A percentile compares a stretch with the other conserved stretches of the same genome.
Conservation (phyloP, 2,888 invertebrate species). For the Pherbina coryleti region DNA sequence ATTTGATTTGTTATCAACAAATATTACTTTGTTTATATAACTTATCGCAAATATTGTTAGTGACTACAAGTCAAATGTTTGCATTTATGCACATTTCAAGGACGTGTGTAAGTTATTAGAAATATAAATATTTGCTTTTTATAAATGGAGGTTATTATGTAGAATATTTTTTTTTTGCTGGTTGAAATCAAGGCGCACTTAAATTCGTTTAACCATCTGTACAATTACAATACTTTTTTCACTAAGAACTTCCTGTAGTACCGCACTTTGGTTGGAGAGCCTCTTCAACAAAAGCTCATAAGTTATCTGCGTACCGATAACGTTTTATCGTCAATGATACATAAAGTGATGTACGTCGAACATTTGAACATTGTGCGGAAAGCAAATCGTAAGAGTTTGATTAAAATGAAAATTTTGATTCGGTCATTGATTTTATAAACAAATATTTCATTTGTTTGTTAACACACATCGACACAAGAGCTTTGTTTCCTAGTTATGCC, state of each 20-base stretch:
- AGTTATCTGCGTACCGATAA: not conserved
- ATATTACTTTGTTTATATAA: not conserved
- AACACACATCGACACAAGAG: too few relatives aligned
- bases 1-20: slow-evolving; percentile 11
- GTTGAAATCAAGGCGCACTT: not conserved
- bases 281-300: not conserved
- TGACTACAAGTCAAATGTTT: slow-evolving; percentile 1
- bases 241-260: not conserved
- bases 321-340: not conserved
- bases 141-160: not conserved
- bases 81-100: not conserved
- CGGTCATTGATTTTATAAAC: too few relatives aligned
- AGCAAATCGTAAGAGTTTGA: not conserved
- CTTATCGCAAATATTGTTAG: slow-evolving; percentile 4
- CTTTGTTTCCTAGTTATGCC: too few relatives aligned
- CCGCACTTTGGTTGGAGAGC: not conserved
- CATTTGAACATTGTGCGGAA: not conserved
- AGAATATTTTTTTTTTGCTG: not conserved
- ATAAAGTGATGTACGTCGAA: too few relatives aligned
- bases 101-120: not conserved
- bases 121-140: slow-evolving; percentile 4
- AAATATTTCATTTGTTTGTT: too few relatives aligned
- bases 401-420: too few relatives aligned
- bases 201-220: not conserved
- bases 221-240: not conserved